Percentiles rank a stretch among this genome's conserved stretches.
Conservation (phyloP, 2,113 vertebrate species). For the Actenoides hombroni region DNA sequence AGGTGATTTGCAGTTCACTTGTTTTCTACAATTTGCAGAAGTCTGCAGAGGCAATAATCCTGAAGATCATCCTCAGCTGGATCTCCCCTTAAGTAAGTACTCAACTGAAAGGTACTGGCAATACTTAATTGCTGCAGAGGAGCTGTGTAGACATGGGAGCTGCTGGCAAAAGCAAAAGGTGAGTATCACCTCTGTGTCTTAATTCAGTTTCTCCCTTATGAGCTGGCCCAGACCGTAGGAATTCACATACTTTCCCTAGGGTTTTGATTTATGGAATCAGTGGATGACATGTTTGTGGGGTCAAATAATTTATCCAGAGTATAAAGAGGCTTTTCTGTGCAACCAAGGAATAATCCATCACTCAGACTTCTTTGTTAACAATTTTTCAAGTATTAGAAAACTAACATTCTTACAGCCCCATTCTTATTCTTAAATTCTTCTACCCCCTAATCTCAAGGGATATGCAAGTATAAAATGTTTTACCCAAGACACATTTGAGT, state of each 20-base stretch:
- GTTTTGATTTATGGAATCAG: not conserved
- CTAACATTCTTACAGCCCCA: not conserved
- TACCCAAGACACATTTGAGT: not conserved
- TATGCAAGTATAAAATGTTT: not conserved
- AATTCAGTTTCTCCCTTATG: not conserved
- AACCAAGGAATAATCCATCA: not conserved
- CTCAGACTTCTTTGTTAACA: not conserved
- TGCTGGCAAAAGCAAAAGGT: not conserved
- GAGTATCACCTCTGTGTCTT: not conserved
- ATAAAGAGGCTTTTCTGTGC: not conserved
- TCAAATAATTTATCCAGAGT: not conserved
- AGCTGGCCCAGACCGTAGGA: not conserved
- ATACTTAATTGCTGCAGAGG: not conserved
- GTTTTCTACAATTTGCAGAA: not conserved
- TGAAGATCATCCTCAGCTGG: not conserved
- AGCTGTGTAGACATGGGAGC: not conserved
- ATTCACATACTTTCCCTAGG: not conserved
- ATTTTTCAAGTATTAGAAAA: not conserved
- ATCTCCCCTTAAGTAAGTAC: not conserved
- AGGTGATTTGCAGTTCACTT: not conserved
- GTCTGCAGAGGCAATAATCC: not conserved
- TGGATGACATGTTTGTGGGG: fast-evolving
- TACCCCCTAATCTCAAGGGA: not conserved
- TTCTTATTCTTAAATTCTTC: not conserved
- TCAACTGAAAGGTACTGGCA: not conserved